Evolutionary conservation across 2,888 invertebrate genomes (phyloP), one percentile per base, ranked within the genome.

Genomic region (Mechanitis mazaeus): DNA sequence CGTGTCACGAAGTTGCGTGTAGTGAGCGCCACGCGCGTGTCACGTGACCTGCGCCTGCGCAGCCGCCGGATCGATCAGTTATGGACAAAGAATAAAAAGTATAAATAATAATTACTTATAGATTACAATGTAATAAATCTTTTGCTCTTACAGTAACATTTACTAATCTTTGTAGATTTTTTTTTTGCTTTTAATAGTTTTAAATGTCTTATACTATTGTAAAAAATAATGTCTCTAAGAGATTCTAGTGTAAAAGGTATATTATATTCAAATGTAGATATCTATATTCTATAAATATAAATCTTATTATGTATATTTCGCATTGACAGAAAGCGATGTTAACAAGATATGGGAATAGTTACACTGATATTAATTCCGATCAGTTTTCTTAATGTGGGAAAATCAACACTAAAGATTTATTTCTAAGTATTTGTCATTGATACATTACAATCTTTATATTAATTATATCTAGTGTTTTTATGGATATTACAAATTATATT

Each of bases 341-440:
- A 69, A 72, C 66, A 67, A 67, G 67, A 50, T 50, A 68, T 73
- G 77, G 73, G 72, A 63, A 64, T 63, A 66, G 69, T 72, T 70
- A 76, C 68, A 67, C 70, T 66, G 75, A 75, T 79, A 73, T 73
- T 75, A 73, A 74, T 71, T 69, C 68, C 71, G 77, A 78, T 81
- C 78, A 76, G 70, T 70, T 66, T 66, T 69, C 72, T 66, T 81
- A 77, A 82, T 83, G 80, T 84, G 82, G 72, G 81, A 82, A 81
- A 75, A 73, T 74, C 64, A 70, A 72, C 71, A 67, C 56, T 55
- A 56, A 54, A 54, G 38, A 55, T 64, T 50, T 11, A 46, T 58
- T 35, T 53, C 60, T 55, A 5, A 28, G 28, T 31, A 3, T 28
- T 9, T 31, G 7, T 28, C 28, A 47, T 47, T 47, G 47, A 20